Conservation (phyloP, 2,113 vertebrate species). For the Proteles cristata region DNA sequence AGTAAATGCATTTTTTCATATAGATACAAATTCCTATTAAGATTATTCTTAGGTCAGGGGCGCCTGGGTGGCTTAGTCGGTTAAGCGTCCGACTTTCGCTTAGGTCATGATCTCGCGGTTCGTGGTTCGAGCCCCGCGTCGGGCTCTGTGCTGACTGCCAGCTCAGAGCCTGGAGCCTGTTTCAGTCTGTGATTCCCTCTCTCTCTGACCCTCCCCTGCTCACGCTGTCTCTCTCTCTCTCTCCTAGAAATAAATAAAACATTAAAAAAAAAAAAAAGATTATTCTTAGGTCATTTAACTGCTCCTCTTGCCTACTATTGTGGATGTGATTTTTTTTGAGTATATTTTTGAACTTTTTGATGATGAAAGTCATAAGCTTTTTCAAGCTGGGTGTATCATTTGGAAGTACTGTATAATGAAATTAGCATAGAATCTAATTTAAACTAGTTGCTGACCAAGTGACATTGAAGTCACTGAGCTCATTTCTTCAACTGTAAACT, state of each 20-base stretch:
- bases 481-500: constrained; percentile 21
- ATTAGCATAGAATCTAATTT: constrained; percentile 4
- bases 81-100: too few species aligned
- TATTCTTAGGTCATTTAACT: constrained; percentile 42
- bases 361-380: constrained; percentile 18
- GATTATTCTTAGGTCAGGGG: too few species aligned
- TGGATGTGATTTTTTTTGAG: background rate
- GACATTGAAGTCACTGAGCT: constrained; percentile 32
- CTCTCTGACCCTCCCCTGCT: too few species aligned
- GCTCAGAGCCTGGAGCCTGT: too few species aligned
- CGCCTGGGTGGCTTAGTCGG: too few species aligned
- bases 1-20: constrained; percentile 43
- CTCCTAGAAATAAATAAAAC: too few species aligned
- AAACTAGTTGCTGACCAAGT: background rate
- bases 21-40: background rate
- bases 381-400: constrained; percentile 31
- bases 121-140: too few species aligned
- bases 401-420: constrained; percentile 14
- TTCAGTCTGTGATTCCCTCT: too few species aligned
- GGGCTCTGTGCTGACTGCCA: too few species aligned
- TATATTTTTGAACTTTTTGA: constrained; percentile 39
- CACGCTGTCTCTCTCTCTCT: too few species aligned
- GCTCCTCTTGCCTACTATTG: background rate
- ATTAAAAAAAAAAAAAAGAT: too few species aligned
- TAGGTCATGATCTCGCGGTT: too few species aligned